phyloP scores from a whole-genome alignment of 2,888 invertebrate species.

The Coleophora deauratella region DNA sequence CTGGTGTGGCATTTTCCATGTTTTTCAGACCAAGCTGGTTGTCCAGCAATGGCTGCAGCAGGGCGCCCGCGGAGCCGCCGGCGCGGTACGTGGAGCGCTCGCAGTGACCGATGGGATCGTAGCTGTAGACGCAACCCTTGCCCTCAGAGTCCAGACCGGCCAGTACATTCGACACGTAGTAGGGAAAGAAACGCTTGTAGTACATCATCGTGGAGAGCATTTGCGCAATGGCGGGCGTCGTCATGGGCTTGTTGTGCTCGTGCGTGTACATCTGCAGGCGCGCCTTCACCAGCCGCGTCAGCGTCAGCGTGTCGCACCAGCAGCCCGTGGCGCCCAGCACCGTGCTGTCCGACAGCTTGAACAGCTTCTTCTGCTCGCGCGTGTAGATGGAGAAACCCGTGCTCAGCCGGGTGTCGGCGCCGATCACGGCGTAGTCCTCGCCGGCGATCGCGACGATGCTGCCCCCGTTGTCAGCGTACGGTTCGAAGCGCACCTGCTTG shows the following conservation, averaged over 20 bases:
- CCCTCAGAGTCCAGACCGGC: conserved; percentile 96
- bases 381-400: conserved; percentile 93
- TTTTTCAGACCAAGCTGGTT: conserved; percentile 96
- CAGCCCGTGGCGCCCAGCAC: conserved; percentile 97
- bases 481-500: conserved; percentile 67
- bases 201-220: conserved; percentile 97
- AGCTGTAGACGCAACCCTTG: conserved; percentile 95
- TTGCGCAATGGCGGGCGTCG: conserved; percentile 94
- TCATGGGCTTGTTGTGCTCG: conserved; percentile 94
- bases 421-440: conserved; percentile 94
- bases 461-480: conserved; percentile 77
- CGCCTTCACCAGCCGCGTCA: conserved; percentile 87
- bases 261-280: conserved; percentile 96
- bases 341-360: conserved; percentile 85
- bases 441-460: conserved; percentile 97
- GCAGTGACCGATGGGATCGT: conserved; percentile 97
- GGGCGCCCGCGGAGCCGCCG: conserved; percentile 91
- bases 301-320: conserved; percentile 96
- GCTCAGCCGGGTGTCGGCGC: conserved; percentile 95
- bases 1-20: conserved; percentile 79
- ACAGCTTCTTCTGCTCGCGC: conserved; percentile 90
- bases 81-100: conserved; percentile 90
- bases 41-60: conserved; percentile 96
- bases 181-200: conserved; percentile 98
- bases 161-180: conserved; percentile 95